Evolutionary conservation across 2,113 vertebrate genomes (phyloP), one percentile per base, ranked within the genome.

Genomic region (Colius striatus): DNA sequence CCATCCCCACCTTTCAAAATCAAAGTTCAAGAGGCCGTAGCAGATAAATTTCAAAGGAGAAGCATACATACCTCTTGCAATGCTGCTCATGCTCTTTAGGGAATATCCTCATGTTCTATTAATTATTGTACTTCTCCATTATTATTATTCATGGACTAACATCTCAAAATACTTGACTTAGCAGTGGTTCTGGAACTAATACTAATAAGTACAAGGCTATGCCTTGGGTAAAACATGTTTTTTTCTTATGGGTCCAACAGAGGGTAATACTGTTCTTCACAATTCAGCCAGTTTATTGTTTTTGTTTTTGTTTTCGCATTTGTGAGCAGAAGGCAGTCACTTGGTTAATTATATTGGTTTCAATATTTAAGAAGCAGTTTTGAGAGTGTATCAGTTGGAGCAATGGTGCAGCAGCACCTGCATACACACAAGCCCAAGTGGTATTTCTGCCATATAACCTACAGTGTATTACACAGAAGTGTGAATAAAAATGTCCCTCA

Each of bases 161-260:
- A 96, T 97, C 92, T 96, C 97, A 96, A 97, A 97, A 97, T 97
- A 98, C 97, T 98, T 96, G 97, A 97, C 94, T 98, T 97, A 94
- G 94, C 92, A 95, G 94, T 95, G 92, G 89, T 87, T 96, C 95
- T 98, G 97, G 95, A 98, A 97, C 96, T 97, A 97, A 97, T 97
- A 92, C 96, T 98, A 98, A 96, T 96, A 97, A 97, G 90, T 96
- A 96, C 91, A 93, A 95, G 84, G 16, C 47, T 91, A 58, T 89
- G 77, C 51, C 66, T 74, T 90, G 78, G 70, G 41, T 94, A 41
- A 93, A 92, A 82, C 58, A 32, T 66, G 5, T 29, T 91, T 91
- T 73, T 74, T 82, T 55, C 17, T 88, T 84, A 60, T 57, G 23
- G 66, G 62, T 81, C 76, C 48, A 91, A 77, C 7, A 16, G 53